Evolutionary conservation across 2,113 vertebrate species (phyloP), one percentile per base, ranked within the genome.

Genomic region (Rhinogobius similis): DNA sequence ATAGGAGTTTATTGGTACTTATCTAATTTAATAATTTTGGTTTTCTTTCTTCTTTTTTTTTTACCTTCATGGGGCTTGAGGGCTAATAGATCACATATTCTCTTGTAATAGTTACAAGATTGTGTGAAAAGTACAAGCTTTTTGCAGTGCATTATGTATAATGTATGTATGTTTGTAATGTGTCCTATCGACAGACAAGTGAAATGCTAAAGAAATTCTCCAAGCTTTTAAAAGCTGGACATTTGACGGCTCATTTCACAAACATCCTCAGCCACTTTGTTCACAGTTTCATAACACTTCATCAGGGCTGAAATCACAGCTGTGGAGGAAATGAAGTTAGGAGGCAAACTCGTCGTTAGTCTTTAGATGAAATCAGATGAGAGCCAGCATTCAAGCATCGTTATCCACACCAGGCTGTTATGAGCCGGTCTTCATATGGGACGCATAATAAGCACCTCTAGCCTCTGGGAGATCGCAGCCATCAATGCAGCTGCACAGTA

Each of bases 201-300:
- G 46, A 5, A 20, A n/a, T 81, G n/a, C n/a, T n/a, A 88, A 90
- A 88, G 78, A 89, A 89, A 85, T 85, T 70, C 76, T 83, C 77
- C 43, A 62, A 77, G 79, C 76, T 16, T 68, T 71, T 70, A 87
- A 86, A 88, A 91, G 75, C 86, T 82, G 91, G 91, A 91, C 87
- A 81, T 83, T 83, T 68, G 83, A 88, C 66, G 85, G 82, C 85
- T 91, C 90, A 93, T 93, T 92, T 88, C 87, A 79, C 88, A 87
- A 89, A 88, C 82, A 85, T 85, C 84, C 84, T 90, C 79, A 81
- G 76, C 85, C 79, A 76, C 68, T 85, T 87, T 24, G 68, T 82
- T 75, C 79, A 76, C 66, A 75, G 76, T 83, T 88, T 88, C 77
- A 70, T 77, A 85, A 80, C 76, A 76, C 82, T 88, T 88, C 83